Conservation (phyloP, 1,140 invertebrate genomes). For the Eciton burchellii region DNA sequence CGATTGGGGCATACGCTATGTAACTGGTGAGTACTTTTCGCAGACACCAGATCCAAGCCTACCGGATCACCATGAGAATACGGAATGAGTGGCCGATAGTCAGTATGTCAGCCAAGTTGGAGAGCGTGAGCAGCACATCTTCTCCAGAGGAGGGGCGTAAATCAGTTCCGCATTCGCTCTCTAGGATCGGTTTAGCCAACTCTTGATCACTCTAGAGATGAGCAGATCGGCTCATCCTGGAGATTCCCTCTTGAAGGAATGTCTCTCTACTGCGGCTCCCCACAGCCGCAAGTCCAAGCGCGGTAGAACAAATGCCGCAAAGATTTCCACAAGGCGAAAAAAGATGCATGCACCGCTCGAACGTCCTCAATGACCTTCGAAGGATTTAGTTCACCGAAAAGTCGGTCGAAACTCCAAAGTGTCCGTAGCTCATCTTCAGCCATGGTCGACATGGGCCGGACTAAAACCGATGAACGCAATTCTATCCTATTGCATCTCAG, state of each 20-base stretch:
- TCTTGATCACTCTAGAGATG: not conserved
- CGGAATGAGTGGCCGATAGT: too few species aligned
- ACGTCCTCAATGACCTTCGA: not conserved
- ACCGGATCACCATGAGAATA: not conserved
- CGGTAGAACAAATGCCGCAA: not conserved
- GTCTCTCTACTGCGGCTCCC: not conserved
- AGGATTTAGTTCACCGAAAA: not conserved
- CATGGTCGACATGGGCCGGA: not conserved
- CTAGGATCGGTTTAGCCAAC: slow-evolving; percentile 1
- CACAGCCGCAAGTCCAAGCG: not conserved
- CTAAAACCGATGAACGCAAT: not conserved
- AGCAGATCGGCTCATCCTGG: not conserved
- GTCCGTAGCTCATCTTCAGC: not conserved
- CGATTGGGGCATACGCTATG: not conserved
- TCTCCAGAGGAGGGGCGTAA: not conserved
- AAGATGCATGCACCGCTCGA: not conserved
- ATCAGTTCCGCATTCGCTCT: slow-evolving; percentile 5
- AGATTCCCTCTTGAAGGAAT: too few species aligned
- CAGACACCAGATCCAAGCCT: not conserved
- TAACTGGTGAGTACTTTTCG: not conserved
- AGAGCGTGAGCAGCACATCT: slow-evolving; percentile 18
- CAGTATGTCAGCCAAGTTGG: slow-evolving; percentile 8
- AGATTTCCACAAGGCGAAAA: not conserved
- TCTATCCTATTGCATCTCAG: not conserved
- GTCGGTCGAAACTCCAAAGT: not conserved